phyloP scores from a whole-genome alignment of 64 coral and sea anemone species.

The Platygyra sinensis region DNA sequence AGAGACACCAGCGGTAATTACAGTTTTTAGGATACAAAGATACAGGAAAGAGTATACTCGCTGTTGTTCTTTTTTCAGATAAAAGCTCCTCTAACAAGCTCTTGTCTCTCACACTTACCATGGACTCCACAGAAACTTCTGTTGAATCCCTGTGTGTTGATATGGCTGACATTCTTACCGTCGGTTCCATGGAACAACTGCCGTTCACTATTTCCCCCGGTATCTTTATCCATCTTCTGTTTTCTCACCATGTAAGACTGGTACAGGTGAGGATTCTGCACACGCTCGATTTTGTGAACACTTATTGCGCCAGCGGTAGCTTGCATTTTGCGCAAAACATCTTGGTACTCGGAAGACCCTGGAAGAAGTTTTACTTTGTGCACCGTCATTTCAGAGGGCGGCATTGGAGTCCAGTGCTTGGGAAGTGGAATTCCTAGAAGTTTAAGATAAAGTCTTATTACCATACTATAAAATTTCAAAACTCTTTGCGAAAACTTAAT shows the following conservation, averaged over 20 bases:
- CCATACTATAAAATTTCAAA: background rate
- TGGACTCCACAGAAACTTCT: conserved; percentile 10
- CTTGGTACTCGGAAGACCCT: background rate
- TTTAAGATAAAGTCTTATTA: no score
- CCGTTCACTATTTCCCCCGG: conserved; percentile 19
- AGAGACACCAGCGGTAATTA: no score
- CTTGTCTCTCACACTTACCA: background rate
- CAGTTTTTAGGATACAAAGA: no score
- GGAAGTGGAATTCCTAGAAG: conserved; percentile 1
- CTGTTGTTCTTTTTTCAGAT: no score
- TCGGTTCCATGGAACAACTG: conserved; percentile 13
- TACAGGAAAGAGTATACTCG: no score
- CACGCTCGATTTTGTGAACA: conserved; percentile 5
- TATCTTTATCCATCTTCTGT: conserved; percentile 14
- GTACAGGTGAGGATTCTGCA: conserved; percentile 31
- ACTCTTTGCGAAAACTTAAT: no score
- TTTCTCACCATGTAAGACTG: conserved; percentile 2
- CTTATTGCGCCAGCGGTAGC: background rate
- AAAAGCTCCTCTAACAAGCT: no score
- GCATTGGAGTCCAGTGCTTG: conserved; percentile 7
- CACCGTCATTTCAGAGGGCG: background rate
- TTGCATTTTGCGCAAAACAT: background rate
- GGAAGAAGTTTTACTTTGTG: background rate
- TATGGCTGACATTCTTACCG: background rate
- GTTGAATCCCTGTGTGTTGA: conserved; percentile 37